Percentiles rank a stretch among this genome's conserved stretches.
These are phyloP conservation scores for Albula glossodonta DNA, from an alignment of 2,113 vertebrate species.

Conservation along the genomic window DNA sequence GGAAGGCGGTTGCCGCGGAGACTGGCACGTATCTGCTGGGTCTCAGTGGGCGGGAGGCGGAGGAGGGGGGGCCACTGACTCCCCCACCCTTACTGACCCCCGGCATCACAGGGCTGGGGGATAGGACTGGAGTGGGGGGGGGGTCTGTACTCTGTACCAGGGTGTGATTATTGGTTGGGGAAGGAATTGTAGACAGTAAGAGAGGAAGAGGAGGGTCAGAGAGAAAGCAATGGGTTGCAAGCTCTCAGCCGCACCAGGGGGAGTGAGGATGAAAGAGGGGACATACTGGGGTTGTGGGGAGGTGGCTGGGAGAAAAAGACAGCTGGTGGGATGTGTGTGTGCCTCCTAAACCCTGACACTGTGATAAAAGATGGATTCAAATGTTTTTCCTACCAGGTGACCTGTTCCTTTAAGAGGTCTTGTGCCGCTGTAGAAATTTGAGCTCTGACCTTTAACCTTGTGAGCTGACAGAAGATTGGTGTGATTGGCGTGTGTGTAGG, in stretches of 20 bases:
- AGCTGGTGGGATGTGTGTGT: neutral
- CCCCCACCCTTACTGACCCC: constrained; percentile 68
- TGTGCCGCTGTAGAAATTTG: neutral
- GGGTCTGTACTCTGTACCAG: neutral
- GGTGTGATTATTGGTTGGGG: neutral
- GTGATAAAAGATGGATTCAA: neutral
- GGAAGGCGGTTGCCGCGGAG: constrained; percentile 90
- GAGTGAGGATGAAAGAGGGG: neutral
- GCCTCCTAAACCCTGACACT: neutral
- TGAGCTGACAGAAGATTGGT: neutral
- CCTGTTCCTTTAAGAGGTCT: neutral
- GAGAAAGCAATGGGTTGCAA: neutral
- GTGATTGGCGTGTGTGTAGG: too few species aligned
- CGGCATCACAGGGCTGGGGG: constrained; percentile 60
- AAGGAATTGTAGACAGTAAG: constrained; percentile 10
- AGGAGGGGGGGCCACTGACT: constrained; percentile 66
- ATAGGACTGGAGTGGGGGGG: neutral
- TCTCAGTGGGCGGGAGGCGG: constrained; percentile 73
- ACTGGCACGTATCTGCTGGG: constrained; percentile 95
- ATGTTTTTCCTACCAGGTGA: neutral
- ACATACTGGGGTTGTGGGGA: constrained; percentile 1
- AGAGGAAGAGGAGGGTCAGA: constrained; percentile 18
- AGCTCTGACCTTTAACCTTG: neutral
- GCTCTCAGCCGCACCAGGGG: neutral
- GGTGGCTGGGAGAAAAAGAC: neutral